These are phyloP conservation scores for Yponomeuta sedellus DNA, from an alignment of 2,888 invertebrate species.

Conservation along the genomic window DNA sequence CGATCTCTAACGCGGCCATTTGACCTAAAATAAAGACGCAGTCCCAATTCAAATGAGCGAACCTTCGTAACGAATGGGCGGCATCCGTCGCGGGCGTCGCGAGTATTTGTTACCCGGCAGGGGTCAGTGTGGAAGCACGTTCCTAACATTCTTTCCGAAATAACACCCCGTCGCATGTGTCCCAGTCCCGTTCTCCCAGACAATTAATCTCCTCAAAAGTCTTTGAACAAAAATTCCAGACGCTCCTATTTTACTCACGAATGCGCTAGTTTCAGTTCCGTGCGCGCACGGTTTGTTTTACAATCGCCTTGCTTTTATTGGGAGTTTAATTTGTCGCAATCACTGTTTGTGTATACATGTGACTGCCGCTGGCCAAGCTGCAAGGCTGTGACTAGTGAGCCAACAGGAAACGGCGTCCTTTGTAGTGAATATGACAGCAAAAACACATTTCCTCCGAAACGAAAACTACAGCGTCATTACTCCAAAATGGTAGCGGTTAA, in stretches of 20 bases:
- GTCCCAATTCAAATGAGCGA: constrained; percentile 63
- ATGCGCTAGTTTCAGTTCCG: not conserved
- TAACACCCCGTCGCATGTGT: constrained; percentile 63
- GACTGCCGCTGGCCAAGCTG: not conserved
- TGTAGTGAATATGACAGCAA: not conserved
- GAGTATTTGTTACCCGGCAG: constrained; percentile 61
- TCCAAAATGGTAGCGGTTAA: not conserved
- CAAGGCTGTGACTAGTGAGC: not conserved
- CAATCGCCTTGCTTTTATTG: not conserved
- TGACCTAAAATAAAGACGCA: constrained; percentile 49
- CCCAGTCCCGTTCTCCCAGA: constrained; percentile 22
- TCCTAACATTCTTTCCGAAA: constrained; percentile 67
- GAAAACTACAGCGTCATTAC: constrained; percentile 3
- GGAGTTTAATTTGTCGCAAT: not conserved
- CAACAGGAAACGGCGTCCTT: not conserved
- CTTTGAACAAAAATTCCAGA: constrained; percentile 17
- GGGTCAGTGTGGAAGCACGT: constrained; percentile 68
- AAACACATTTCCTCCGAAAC: not conserved
- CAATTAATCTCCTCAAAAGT: constrained; percentile 13
- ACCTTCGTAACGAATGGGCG: constrained; percentile 57
- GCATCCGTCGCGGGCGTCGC: constrained; percentile 38
- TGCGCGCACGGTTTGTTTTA: not conserved
- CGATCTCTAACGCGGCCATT: constrained; percentile 16
- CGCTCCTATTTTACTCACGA: constrained; percentile 12
- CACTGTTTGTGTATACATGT: not conserved